A percentile compares a stretch with the other conserved stretches of the same genome.
Evolutionary conservation across 1,140 invertebrate species (phyloP).

Genomic region (Ericerus pela): DNA sequence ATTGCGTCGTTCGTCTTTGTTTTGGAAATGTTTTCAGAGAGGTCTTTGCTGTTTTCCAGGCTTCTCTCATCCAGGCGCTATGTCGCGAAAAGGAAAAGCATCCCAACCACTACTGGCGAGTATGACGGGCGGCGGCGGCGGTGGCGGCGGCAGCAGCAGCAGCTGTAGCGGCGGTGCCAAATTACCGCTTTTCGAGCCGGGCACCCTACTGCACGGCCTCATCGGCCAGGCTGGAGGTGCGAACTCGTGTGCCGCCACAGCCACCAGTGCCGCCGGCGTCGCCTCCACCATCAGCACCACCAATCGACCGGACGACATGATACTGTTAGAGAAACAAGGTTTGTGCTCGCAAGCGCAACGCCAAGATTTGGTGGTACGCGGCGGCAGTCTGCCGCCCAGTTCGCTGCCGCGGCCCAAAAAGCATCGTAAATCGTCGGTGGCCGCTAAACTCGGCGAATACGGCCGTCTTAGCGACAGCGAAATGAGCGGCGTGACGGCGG

Average conservation of each 20-base stretch:
- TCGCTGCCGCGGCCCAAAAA: slow-evolving; percentile 48
- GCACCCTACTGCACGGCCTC: slow-evolving; percentile 36
- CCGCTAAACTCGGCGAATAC: slow-evolving; percentile 24
- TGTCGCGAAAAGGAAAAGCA: slow-evolving; percentile 66
- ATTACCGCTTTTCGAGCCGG: slow-evolving; percentile 31
- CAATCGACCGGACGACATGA: slow-evolving; percentile 43
- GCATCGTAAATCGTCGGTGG: slow-evolving; percentile 31
- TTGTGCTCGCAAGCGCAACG: slow-evolving; percentile 54
- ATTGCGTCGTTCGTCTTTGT: slow-evolving; percentile 32
- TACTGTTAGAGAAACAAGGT: slow-evolving; percentile 58
- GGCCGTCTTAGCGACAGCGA: slow-evolving; percentile 23
- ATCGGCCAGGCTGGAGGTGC: too few species aligned
- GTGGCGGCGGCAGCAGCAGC: too few species aligned
- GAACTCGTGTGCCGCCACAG: too few species aligned
- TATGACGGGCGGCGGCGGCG: slow-evolving; percentile 36
- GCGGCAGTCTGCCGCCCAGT: slow-evolving; percentile 44
- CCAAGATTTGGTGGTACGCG: slow-evolving; percentile 37
- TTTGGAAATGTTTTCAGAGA: slow-evolving; percentile 48
- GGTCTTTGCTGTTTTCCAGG: slow-evolving; percentile 74
- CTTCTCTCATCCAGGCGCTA: slow-evolving; percentile 65
- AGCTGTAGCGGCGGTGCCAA: slow-evolving; percentile 27
- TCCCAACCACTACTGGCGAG: slow-evolving; percentile 63
- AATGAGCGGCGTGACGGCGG: slow-evolving; percentile 16
- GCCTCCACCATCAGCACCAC: too few species aligned
- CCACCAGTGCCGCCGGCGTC: too few species aligned